phyloP scores from a whole-genome alignment of 2,888 invertebrate genomes.

The Tipula lateralis region DNA sequence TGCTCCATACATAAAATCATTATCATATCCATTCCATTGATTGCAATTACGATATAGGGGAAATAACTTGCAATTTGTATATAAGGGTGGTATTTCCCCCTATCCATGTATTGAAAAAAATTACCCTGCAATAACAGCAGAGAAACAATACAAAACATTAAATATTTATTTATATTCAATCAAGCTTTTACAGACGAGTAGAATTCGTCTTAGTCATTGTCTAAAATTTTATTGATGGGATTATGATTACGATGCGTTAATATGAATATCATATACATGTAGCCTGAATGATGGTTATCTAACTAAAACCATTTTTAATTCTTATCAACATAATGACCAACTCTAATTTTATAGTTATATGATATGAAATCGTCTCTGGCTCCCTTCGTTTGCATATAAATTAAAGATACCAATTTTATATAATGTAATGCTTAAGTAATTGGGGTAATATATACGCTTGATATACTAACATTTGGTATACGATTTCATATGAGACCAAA shows the following conservation, averaged over 20 bases:
- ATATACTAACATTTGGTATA: background rate
- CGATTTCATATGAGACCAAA: background rate
- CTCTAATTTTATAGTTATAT: background rate
- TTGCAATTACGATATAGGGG: background rate
- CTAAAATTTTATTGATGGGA: background rate
- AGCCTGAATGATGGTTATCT: background rate
- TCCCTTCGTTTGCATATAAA: background rate
- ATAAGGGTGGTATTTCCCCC: background rate
- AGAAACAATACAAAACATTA: background rate
- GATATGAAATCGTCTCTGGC: background rate
- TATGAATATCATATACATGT: background rate
- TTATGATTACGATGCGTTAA: slow-evolving; percentile 2
- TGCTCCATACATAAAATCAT: background rate
- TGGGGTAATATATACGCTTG: background rate
- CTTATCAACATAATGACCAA: background rate
- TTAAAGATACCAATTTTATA: background rate
- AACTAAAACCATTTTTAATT: background rate
- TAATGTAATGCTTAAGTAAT: background rate
- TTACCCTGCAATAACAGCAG: background rate
- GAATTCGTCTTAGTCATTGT: background rate
- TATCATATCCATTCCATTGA: slow-evolving; percentile 11
- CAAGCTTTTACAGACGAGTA: background rate
- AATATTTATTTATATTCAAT: slow-evolving; percentile 11
- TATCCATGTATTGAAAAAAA: background rate
- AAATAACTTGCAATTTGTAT: slow-evolving; percentile 13